phyloP scores from a whole-genome alignment of 2,888 invertebrate species.

The Odontocolon sp. region DNA sequence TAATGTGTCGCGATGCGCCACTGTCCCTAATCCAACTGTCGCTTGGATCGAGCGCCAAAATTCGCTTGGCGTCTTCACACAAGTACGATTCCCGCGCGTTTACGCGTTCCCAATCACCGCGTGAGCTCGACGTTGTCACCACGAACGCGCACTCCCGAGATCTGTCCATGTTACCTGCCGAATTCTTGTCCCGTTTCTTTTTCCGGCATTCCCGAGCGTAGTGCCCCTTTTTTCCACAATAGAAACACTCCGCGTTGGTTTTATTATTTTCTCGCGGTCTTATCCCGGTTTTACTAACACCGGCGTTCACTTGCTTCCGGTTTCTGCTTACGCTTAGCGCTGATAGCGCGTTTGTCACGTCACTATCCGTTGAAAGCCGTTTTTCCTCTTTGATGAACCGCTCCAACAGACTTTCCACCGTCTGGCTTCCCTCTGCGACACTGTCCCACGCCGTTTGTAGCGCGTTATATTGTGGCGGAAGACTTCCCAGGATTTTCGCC shows the following conservation, averaged over 20 bases:
- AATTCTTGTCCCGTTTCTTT: neutral
- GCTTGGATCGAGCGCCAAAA: constrained; percentile 3
- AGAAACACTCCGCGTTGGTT: constrained; percentile 54
- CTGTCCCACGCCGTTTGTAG: constrained; percentile 61
- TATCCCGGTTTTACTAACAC: neutral
- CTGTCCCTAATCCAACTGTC: constrained; percentile 64
- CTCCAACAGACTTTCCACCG: constrained; percentile 56
- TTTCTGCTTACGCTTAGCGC: constrained; percentile 9
- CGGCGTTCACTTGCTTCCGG: neutral
- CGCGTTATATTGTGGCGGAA: constrained; percentile 56
- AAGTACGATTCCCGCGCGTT: neutral
- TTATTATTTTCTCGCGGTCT: neutral
- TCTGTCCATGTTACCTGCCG: neutral
- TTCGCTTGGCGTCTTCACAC: neutral
- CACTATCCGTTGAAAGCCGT: constrained; percentile 33
- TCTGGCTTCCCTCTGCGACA: constrained; percentile 54
- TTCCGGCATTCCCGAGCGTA: constrained; percentile 41
- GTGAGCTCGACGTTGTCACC: neutral
- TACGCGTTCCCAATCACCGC: neutral
- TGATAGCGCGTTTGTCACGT: constrained; percentile 23
- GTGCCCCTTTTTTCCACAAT: constrained; percentile 56
- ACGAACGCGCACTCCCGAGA: constrained; percentile 8
- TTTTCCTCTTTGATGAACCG: constrained; percentile 60
- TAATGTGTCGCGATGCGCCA: constrained; percentile 61
- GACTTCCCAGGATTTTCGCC: constrained; percentile 63